Evolutionary conservation across 2,888 invertebrate genomes (phyloP).

Genomic region (Gasteruption jaculator): DNA sequence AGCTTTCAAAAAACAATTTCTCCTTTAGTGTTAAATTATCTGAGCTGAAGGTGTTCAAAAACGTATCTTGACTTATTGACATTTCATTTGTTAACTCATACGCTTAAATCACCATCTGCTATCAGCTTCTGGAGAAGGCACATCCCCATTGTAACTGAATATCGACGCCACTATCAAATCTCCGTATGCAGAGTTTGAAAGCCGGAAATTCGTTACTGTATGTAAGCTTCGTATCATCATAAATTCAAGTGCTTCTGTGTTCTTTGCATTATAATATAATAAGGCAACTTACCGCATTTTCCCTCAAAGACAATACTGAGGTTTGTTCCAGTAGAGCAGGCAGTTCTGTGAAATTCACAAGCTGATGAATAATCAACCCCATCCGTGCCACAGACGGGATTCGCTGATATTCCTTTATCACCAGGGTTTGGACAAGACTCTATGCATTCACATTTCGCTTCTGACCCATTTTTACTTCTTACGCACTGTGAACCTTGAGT

Average conservation of each 20-base stretch:
- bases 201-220: no score
- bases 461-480: conserved; percentile 62
- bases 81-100: no score
- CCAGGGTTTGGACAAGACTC: conserved; percentile 77
- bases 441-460: conserved; percentile 74
- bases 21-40: no score
- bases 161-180: no score
- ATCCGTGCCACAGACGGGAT: conserved; percentile 79
- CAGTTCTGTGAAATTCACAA: conserved; percentile 76
- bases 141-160: no score
- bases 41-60: no score
- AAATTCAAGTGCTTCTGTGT: background rate
- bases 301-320: conserved; percentile 79
- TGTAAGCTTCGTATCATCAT: no score
- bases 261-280: background rate
- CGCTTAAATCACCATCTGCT: no score
- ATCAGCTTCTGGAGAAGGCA: no score
- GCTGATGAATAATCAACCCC: conserved; percentile 79
- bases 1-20: no score
- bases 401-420: conserved; percentile 72
- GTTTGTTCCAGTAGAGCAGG: conserved; percentile 71
- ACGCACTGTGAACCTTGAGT: conserved; percentile 59
- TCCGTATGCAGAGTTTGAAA: no score
- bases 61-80: no score
- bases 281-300: conserved; percentile 69